Base-by-base conservation (phyloP, 2,888 invertebrate species). In the Tupiocoris notatus region DNA sequence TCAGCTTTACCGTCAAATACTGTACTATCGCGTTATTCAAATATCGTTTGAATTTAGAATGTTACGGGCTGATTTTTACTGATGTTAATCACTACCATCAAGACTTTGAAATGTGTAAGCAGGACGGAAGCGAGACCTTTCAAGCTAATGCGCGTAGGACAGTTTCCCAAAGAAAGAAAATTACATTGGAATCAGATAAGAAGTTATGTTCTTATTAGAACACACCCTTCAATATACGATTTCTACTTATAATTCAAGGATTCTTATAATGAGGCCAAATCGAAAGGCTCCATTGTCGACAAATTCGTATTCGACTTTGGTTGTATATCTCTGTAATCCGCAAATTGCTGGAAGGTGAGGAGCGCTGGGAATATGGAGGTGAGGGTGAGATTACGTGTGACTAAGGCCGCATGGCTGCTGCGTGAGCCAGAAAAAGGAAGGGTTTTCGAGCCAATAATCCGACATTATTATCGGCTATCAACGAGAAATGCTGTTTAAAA, bases 391-490 rank as follows among this genome's bases (percentile, higher is more conserved):
- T 39, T 39, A 39, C 39, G 39, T 39, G 12, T 39, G n/a, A n/a
- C 39, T 39, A 39, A 39, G 39, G 39, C 39, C 39, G 12, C 3
- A 7, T 39, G 39, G 39, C 39, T 7, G 39, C 39, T 12, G n/a
- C n/a, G n/a, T n/a, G n/a, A n/a, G n/a, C 12, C 12, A 39, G 6
- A 39, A 12, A 39, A 39, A 39, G 39, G 39, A 39, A 39, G 39
- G 6, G 65, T 39, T 65, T 65, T 39, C 17, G 65, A 17, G 6
- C 65, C 54, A 17, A 65, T 39, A 39, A 65, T 39, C 54, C 39
- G 25, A 39, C 18, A n/a, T 64, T 64, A 64, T 64, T 23, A 64
- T 64, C 64, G 64, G 64, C 65, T 39, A 65, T 39, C 65, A 65
- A 39, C 65, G 65, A 65, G 25, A 39, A 65, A 65, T 39, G 25